Base-by-base conservation (phyloP, 2,888 invertebrate genomes). In the Eristalis arbustorum region DNA sequence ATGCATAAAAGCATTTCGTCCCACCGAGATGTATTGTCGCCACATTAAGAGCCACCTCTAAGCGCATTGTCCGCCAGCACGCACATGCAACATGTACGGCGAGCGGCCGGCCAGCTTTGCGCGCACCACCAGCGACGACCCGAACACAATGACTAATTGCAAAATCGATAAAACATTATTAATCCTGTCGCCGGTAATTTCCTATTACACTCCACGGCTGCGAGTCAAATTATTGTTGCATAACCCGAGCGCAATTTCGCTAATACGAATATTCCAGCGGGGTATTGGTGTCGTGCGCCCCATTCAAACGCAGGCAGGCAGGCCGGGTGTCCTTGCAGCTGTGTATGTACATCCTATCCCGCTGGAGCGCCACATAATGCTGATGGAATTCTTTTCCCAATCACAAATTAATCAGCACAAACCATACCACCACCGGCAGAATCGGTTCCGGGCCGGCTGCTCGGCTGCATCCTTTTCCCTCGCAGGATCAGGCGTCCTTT, bases 121-220 rank as follows among this genome's bases (percentile, higher is more conserved):
- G 73, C 14, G 82, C 71, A 72, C 71, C 10, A 59, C n/a, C 76
- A 71, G 74, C 56, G 69, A 28, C 56, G 64, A 68, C 73, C 68
- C 62, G 71, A 28, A 62, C 77, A 77, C 83, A 78, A 69, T 77
- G 49, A 69, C 81, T 81, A 85, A 81, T 81, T 81, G 76, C 49
- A 73, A 85, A 85, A 64, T 85, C 84, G 61, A 77, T 85, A 37
- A 76, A 49, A 63, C 76, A 77, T 81, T 85, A 85, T 85, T 85
- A 73, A 73, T 77, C 77, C 73, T 77, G 57, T 84, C 72, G 79
- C 59, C 75, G 64, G 68, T 73, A 85, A 77, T 85, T 77, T 85
- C 72, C 81, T 59, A 84, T 84, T 76, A 73, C 72, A 74, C 42
- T 68, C 49, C 61, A 42, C 49, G 62, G 72, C 42, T 61, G 49